Conservation (phyloP, 2,888 invertebrate genomes). For the Terebella lapidaria region DNA sequence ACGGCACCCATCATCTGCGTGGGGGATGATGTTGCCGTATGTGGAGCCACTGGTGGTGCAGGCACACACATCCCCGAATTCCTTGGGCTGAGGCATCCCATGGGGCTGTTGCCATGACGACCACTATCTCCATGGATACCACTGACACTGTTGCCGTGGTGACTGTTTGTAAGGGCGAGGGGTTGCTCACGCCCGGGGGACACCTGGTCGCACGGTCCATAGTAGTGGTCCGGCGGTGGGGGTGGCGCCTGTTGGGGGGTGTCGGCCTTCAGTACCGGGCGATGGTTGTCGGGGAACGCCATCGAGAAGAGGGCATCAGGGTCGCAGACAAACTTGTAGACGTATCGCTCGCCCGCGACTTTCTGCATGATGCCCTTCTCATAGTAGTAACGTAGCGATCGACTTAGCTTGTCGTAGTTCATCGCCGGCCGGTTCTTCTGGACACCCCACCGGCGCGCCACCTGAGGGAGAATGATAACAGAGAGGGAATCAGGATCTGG, state of each 20-base stretch:
- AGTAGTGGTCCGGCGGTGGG: neutral
- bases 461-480: slow-evolving; percentile 56
- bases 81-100: neutral
- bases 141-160: neutral
- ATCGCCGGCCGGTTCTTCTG: slow-evolving; percentile 95
- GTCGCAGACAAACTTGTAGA: slow-evolving; percentile 94
- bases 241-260: neutral
- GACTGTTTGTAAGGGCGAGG: neutral
- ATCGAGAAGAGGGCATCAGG: slow-evolving; percentile 59
- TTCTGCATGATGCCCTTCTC: slow-evolving; percentile 99
- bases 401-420: slow-evolving; percentile 93
- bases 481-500: no score
- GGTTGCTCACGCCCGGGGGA: neutral
- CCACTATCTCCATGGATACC: neutral
- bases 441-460: slow-evolving; percentile 87
- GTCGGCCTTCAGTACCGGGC: slow-evolving; percentile 44
- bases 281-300: slow-evolving; percentile 44
- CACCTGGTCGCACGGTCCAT: neutral
- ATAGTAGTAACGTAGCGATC: slow-evolving; percentile 92
- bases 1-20: neutral
- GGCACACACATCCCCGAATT: no score
- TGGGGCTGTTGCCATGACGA: neutral
- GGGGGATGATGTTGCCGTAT: neutral
- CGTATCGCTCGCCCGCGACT: slow-evolving; percentile 85
- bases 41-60: neutral